A percentile compares a stretch with the other conserved stretches of the same genome.
Evolutionary conservation across 2,113 vertebrate species (phyloP).

Genomic region (Neofelis nebulosa): DNA sequence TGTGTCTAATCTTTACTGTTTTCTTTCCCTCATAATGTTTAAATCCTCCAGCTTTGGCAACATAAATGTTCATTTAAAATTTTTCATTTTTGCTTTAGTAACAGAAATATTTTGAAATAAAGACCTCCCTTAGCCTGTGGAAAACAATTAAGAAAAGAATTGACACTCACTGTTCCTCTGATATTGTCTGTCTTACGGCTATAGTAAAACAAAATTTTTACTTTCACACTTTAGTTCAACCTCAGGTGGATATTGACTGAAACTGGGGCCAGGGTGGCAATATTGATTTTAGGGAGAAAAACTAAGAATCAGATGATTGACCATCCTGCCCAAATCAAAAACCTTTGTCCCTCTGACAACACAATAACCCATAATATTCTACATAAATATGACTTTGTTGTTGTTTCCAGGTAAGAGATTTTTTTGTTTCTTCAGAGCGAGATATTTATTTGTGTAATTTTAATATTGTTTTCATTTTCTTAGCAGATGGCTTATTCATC

Average conservation of each 20-base stretch:
- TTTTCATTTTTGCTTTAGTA: not conserved
- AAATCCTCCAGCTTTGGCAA: not conserved
- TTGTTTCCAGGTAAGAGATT: conserved; percentile 30
- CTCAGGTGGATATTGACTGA: conserved; percentile 21
- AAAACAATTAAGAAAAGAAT: not conserved
- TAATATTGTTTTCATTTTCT: conserved; percentile 67
- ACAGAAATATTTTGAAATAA: conserved; percentile 1
- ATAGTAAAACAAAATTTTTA: conserved; percentile 14
- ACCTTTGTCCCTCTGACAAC: not conserved
- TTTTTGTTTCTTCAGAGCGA: conserved; percentile 43
- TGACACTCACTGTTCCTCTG: not conserved
- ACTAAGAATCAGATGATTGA: not conserved
- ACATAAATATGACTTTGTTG: not conserved
- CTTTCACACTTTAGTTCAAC: not conserved
- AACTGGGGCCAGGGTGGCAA: not conserved
- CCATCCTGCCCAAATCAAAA: not conserved
- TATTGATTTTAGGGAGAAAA: not conserved
- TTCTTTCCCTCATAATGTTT: not conserved
- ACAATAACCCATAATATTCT: not conserved
- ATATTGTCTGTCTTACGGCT: not conserved
- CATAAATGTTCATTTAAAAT: conserved; percentile 11
- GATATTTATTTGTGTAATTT: conserved; percentile 65
- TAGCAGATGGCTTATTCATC: conserved; percentile 75
- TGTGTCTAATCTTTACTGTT: not conserved
- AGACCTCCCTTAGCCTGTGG: not conserved